These are phyloP conservation scores for Colinus virginianus DNA, from an alignment of 2,113 vertebrate genomes.

Conservation along the genomic window DNA sequence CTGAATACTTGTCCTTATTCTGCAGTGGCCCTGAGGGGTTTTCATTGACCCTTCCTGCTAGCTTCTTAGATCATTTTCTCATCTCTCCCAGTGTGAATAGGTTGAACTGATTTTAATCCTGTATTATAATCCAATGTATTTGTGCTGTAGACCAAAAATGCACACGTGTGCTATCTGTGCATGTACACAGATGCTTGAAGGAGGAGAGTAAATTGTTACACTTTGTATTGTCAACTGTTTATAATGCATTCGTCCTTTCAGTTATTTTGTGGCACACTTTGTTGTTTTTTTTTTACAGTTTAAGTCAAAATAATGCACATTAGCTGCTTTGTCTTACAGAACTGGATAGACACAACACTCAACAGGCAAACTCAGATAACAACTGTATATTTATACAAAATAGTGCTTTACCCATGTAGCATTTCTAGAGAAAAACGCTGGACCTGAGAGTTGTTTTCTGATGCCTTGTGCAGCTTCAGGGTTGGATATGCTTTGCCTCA, in stretches of 20 bases:
- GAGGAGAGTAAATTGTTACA: not conserved
- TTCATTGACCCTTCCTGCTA: slow-evolving; percentile 45
- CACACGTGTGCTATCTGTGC: not conserved
- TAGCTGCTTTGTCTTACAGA: not conserved
- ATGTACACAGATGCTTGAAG: not conserved
- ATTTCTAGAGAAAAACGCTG: not conserved
- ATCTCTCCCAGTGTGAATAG: not conserved
- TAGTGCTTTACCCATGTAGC: not conserved
- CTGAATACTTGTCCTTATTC: slow-evolving; percentile 53
- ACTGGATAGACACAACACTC: rapidly evolving
- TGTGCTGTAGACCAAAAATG: not conserved
- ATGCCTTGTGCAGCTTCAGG: not conserved
- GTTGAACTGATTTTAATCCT: slow-evolving; percentile 47
- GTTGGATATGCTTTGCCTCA: not conserved
- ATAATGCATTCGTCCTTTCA: not conserved
- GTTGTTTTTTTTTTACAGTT: not conserved
- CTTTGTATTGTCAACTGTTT: not conserved
- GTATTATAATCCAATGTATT: not conserved
- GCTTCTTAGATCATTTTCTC: slow-evolving; percentile 50
- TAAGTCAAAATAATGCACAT: not conserved
- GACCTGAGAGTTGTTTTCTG: not conserved
- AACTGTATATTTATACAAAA: not conserved
- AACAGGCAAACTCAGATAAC: not conserved
- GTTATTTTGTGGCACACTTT: not conserved
- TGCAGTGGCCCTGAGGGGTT: slow-evolving; percentile 34